These are phyloP conservation scores for Pongo pygmaeus DNA, from an alignment of 2,113 vertebrate species.

Conservation along the genomic window DNA sequence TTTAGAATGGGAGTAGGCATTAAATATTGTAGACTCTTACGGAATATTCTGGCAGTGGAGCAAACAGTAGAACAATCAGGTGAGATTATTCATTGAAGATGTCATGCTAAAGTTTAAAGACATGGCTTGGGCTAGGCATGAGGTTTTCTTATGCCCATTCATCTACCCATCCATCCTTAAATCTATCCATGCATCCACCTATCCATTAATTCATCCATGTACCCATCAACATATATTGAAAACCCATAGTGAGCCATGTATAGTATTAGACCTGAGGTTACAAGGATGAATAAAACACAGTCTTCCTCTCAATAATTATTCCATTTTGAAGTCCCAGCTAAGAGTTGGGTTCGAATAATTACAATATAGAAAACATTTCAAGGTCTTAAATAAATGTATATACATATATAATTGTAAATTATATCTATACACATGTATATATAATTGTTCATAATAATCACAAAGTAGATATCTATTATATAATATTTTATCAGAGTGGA, in stretches of 20 bases:
- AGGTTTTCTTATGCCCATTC: background rate
- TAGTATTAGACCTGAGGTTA: background rate
- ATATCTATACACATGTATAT: background rate
- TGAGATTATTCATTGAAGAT: background rate
- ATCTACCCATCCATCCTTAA: background rate
- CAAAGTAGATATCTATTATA: background rate
- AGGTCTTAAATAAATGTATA: background rate
- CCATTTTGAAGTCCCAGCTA: background rate
- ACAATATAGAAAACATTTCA: background rate
- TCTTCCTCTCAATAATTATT: background rate
- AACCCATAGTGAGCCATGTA: background rate
- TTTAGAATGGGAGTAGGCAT: background rate
- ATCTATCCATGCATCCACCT: background rate
- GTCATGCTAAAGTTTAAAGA: background rate
- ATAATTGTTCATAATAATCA: background rate
- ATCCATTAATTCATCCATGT: background rate
- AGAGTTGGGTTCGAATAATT: background rate
- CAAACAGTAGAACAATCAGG: background rate
- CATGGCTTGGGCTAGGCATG: background rate
- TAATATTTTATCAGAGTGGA: background rate
- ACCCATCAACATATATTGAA: background rate
- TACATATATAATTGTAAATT: background rate
- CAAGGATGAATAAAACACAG: background rate
- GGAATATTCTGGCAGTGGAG: background rate
- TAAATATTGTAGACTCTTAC: background rate